A percentile compares a stretch with the other conserved stretches of the same genome.
phyloP scores from a whole-genome alignment of 1,140 invertebrate species.

The Drosophila erecta region DNA sequence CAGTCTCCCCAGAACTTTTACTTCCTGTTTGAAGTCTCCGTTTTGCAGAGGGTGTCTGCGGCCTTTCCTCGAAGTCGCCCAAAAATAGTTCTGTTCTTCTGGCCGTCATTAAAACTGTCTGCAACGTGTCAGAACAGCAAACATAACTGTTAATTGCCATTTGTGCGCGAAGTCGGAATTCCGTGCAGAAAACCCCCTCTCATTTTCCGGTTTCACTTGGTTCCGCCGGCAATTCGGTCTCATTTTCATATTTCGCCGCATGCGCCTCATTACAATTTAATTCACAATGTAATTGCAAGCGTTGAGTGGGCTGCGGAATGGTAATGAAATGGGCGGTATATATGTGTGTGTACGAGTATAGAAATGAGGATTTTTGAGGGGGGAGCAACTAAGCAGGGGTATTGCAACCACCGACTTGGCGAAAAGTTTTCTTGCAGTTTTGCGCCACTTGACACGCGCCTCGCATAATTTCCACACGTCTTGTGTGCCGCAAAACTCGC shows the following conservation, averaged over 20 bases:
- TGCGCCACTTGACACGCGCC: conserved; percentile 75
- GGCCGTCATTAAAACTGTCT: conserved; percentile 77
- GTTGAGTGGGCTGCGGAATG: conserved; percentile 18
- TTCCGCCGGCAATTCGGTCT: conserved; percentile 29
- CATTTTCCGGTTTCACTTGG: conserved; percentile 6
- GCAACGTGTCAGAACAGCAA: conserved; percentile 74
- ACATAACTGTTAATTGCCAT: conserved; percentile 82
- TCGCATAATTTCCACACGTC: conserved; percentile 71
- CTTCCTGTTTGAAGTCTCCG: conserved; percentile 41
- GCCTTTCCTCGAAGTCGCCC: conserved; percentile 26
- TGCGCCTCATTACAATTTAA: conserved; percentile 83
- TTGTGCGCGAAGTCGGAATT: conserved; percentile 41
- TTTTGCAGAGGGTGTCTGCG: neutral
- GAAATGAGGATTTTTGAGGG: neutral
- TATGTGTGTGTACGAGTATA: neutral
- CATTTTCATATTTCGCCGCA: conserved; percentile 76
- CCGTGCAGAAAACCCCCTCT: neutral
- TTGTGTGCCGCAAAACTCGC: conserved; percentile 28
- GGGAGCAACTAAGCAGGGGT: conserved; percentile 12
- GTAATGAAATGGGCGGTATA: neutral
- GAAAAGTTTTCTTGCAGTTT: conserved; percentile 56
- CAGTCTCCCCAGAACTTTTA: conserved; percentile 8
- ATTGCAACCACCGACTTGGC: conserved; percentile 41
- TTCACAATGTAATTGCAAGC: conserved; percentile 79
- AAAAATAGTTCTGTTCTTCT: conserved; percentile 65